phyloP scores from a whole-genome alignment of 1,140 invertebrate species.

The Ceratina australensis region DNA sequence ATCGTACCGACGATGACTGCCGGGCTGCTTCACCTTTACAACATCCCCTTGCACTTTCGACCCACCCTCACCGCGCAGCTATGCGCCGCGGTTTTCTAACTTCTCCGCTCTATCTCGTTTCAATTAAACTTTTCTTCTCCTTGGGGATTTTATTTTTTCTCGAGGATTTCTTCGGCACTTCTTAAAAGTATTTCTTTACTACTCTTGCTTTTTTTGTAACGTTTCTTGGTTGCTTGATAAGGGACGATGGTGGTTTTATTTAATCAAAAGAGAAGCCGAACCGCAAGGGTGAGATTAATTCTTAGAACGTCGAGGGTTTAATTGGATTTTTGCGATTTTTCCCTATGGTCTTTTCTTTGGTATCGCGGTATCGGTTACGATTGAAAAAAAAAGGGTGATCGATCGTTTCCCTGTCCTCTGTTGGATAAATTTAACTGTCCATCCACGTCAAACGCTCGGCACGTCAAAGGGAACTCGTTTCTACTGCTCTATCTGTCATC shows the following conservation, averaged over 20 bases:
- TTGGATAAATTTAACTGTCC: slow-evolving; percentile 67
- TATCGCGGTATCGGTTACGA: slow-evolving; percentile 51
- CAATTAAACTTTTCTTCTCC: neutral
- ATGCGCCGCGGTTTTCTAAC: slow-evolving; percentile 12
- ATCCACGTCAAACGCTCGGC: slow-evolving; percentile 63
- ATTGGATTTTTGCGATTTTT: slow-evolving; percentile 52
- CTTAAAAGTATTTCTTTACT: too few relatives aligned
- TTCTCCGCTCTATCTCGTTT: neutral
- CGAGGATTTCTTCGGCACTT: neutral
- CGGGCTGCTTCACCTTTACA: slow-evolving; percentile 52
- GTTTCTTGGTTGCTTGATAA: too few relatives aligned
- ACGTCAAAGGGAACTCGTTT: slow-evolving; percentile 64
- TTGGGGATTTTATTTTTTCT: neutral
- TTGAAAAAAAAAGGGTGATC: slow-evolving; percentile 53
- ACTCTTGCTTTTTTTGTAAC: too few relatives aligned
- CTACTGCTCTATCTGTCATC: slow-evolving; percentile 56
- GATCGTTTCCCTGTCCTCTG: slow-evolving; percentile 61
- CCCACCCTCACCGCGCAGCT: neutral
- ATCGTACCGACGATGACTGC: slow-evolving; percentile 64
- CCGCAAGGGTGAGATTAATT: slow-evolving; percentile 23
- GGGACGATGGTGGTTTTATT: too few relatives aligned
- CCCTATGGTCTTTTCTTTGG: slow-evolving; percentile 17
- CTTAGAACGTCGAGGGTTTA: slow-evolving; percentile 55
- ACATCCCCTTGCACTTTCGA: neutral
- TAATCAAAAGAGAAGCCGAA: too few relatives aligned